These are phyloP conservation scores for Calyptommatus sinebrachiatus DNA, from an alignment of 2,113 vertebrate species.

Conservation along the genomic window DNA sequence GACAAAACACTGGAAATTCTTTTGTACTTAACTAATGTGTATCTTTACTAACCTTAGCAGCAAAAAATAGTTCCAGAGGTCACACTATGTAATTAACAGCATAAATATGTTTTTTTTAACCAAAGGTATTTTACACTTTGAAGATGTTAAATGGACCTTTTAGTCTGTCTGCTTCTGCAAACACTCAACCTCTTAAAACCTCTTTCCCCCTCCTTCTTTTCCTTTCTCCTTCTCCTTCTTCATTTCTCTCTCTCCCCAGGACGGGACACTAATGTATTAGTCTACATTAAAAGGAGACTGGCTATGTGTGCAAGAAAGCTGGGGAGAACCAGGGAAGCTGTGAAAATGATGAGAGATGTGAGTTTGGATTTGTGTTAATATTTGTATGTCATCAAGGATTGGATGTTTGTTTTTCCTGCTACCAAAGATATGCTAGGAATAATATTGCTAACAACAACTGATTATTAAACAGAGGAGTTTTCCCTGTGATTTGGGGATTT, in stretches of 20 bases:
- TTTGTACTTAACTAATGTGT: not conserved
- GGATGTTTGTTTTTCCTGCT: not conserved
- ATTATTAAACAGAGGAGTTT: too few relatives aligned
- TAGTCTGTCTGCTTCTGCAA: conserved; percentile 27
- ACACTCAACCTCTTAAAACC: conserved; percentile 41
- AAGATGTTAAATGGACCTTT: conserved; percentile 29
- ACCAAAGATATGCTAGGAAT: not conserved
- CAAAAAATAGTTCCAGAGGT: not conserved
- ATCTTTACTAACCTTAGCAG: conserved; percentile 22
- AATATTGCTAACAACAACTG: too few relatives aligned
- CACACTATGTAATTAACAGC: not conserved
- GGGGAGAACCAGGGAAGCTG: conserved; percentile 94
- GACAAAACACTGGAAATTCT: not conserved
- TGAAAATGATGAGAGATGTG: conserved; percentile 99
- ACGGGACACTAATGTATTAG: conserved; percentile 96
- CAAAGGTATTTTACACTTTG: conserved; percentile 24
- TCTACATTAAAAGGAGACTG: conserved; percentile 96
- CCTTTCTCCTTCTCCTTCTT: not conserved
- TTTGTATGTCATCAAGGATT: conserved; percentile 22
- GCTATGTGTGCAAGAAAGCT: conserved; percentile 98
- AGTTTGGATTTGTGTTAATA: conserved; percentile 68
- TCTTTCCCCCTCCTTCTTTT: conserved; percentile 24
- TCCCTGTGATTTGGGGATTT: too few relatives aligned
- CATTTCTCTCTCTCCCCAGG: conserved; percentile 71
- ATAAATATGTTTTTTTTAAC: not conserved